phyloP scores from a whole-genome alignment of 2,797 vertebrate genomes.

The Coregonus ussuriensis region DNA sequence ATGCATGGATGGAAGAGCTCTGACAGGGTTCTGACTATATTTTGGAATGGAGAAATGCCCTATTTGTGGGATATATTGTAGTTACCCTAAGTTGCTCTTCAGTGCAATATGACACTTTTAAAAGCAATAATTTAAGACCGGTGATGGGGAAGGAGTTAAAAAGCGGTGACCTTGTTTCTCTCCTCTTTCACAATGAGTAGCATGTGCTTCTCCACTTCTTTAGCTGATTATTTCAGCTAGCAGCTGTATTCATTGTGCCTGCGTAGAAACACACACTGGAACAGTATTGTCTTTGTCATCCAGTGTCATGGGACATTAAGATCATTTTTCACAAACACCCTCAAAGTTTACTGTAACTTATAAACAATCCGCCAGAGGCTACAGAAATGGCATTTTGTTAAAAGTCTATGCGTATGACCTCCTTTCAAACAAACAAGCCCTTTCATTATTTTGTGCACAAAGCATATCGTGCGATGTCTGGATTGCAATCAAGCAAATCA shows the following conservation, averaged over 20 bases:
- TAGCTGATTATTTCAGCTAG: slow-evolving; percentile 54
- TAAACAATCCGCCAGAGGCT: slow-evolving; percentile 28
- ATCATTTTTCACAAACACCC: slow-evolving; percentile 38
- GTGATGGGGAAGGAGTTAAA: slow-evolving; percentile 44
- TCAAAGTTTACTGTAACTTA: slow-evolving; percentile 25
- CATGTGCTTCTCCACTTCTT: slow-evolving; percentile 60
- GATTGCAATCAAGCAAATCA: background rate
- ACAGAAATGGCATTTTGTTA: slow-evolving; percentile 26
- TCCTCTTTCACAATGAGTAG: slow-evolving; percentile 45
- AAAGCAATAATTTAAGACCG: slow-evolving; percentile 16
- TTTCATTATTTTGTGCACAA: slow-evolving; percentile 13
- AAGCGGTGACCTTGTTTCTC: slow-evolving; percentile 53
- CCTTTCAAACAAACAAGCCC: slow-evolving; percentile 15
- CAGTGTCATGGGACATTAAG: slow-evolving; percentile 19
- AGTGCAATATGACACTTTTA: slow-evolving; percentile 1
- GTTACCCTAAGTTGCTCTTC: background rate
- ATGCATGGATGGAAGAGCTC: background rate
- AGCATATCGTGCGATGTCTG: background rate
- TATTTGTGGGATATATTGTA: background rate
- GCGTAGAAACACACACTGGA: slow-evolving; percentile 32
- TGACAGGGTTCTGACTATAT: background rate
- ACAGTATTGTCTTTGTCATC: slow-evolving; percentile 55
- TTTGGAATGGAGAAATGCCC: background rate
- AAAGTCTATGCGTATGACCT: slow-evolving; percentile 20
- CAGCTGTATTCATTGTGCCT: slow-evolving; percentile 40